Conservation (phyloP, 2,888 invertebrate genomes). For the Sinodicranocentrus sp. region DNA sequence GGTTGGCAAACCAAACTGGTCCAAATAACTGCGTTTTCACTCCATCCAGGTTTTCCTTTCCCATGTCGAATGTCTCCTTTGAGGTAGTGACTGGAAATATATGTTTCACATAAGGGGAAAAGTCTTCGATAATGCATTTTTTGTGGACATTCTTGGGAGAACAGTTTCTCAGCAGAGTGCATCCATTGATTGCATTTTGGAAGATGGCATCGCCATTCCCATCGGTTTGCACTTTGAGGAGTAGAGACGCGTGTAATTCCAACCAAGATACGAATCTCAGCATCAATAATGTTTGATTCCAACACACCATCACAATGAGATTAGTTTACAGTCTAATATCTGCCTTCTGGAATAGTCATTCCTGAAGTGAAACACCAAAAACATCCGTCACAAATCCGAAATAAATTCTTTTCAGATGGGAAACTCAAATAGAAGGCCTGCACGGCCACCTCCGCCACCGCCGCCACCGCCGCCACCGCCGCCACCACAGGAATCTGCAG, state of each 20-base stretch:
- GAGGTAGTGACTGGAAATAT: constrained; percentile 33
- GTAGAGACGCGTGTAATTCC: constrained; percentile 59
- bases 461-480: too few relatives aligned
- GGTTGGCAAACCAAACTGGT: constrained; percentile 42
- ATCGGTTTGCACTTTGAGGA: constrained; percentile 11
- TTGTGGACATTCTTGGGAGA: constrained; percentile 56
- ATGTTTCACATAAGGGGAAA: not conserved
- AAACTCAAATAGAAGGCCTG: too few relatives aligned
- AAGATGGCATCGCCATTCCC: constrained; percentile 47
- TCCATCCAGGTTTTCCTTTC: constrained; percentile 2
- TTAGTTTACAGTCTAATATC: constrained; percentile 59
- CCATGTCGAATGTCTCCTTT: not conserved
- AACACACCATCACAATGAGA: constrained; percentile 58
- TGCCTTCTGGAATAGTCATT: constrained; percentile 3
- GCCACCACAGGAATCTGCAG: too few relatives aligned
- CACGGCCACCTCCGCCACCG: too few relatives aligned
- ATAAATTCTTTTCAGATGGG: too few relatives aligned
- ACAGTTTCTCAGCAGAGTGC: constrained; percentile 63
- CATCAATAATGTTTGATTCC: constrained; percentile 65
- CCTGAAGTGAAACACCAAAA: too few relatives aligned
- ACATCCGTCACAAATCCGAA: too few relatives aligned
- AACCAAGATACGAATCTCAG: constrained; percentile 7
- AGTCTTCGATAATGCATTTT: constrained; percentile 59
- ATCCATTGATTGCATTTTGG: constrained; percentile 66
- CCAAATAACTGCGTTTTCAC: constrained; percentile 48